A percentile compares a stretch with the other conserved stretches of the same genome.
These are phyloP conservation scores for Sericinus montela DNA, from an alignment of 2,888 invertebrate species.

Conservation along the genomic window DNA sequence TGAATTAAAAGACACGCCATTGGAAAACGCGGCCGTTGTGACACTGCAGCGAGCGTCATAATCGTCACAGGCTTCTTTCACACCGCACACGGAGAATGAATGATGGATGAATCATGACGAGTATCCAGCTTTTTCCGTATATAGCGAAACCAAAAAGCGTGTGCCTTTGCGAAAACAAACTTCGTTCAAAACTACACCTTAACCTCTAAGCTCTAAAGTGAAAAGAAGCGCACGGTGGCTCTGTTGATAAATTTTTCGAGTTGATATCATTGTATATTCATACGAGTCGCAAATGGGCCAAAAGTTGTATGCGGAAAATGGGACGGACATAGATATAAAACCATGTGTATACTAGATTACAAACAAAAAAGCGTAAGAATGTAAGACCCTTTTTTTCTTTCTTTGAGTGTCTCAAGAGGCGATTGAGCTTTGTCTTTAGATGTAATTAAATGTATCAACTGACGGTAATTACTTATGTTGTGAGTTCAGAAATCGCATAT, in stretches of 20 bases:
- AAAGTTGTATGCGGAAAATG: slow-evolving; percentile 58
- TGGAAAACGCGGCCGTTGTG: slow-evolving; percentile 32
- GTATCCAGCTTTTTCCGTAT: slow-evolving; percentile 62
- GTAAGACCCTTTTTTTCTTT: too few relatives aligned
- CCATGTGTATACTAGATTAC: neutral
- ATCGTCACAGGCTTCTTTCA: slow-evolving; percentile 70
- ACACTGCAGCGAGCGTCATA: slow-evolving; percentile 54
- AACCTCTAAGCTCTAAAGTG: slow-evolving; percentile 14
- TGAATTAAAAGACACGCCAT: slow-evolving; percentile 35
- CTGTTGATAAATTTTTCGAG: slow-evolving; percentile 29
- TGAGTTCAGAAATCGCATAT: too few relatives aligned
- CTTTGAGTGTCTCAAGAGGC: too few relatives aligned
- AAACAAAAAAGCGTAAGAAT: too few relatives aligned
- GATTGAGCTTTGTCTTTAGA: too few relatives aligned
- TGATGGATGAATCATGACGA: slow-evolving; percentile 68
- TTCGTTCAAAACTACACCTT: slow-evolving; percentile 30
- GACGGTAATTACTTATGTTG: too few relatives aligned
- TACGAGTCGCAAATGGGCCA: slow-evolving; percentile 61
- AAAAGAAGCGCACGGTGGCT: neutral
- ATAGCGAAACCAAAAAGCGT: slow-evolving; percentile 34
- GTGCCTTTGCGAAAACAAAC: slow-evolving; percentile 22
- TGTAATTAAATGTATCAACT: too few relatives aligned
- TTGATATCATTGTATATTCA: slow-evolving; percentile 55
- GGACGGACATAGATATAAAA: slow-evolving; percentile 40
- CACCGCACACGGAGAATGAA: slow-evolving; percentile 58